Percentiles rank a stretch among this genome's conserved stretches.
Evolutionary conservation across 2,113 vertebrate species (phyloP).

Genomic region (Psephotus haematonotus): DNA sequence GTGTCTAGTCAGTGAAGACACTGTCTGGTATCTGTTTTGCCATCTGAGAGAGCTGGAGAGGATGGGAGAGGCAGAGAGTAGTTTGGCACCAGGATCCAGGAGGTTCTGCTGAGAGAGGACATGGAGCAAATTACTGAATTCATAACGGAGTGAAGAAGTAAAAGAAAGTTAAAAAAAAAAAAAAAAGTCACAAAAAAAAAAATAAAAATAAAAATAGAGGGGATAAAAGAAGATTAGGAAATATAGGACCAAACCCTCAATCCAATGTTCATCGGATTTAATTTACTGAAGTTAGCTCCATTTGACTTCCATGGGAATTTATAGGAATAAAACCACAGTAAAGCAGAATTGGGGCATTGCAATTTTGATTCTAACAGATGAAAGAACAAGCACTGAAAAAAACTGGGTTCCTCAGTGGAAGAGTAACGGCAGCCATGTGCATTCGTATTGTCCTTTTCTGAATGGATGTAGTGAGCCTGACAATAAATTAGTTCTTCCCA

Average conservation of each 20-base stretch:
- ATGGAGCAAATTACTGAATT: background rate
- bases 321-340: background rate
- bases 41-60: background rate
- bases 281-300: background rate
- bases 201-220: background rate
- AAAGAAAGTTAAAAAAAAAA: background rate
- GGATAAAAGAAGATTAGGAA: background rate
- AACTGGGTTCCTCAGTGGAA: background rate
- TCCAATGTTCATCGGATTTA: background rate
- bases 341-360: background rate
- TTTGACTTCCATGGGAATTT: background rate
- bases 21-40: background rate
- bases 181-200: background rate
- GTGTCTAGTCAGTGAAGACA: background rate
- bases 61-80: background rate
- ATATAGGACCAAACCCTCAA: background rate
- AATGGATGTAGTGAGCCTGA: background rate
- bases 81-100: background rate
- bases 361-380: background rate
- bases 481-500: background rate
- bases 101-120: background rate
- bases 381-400: background rate
- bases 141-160: background rate
- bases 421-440: background rate
- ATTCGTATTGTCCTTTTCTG: background rate